phyloP scores from a whole-genome alignment of 2,888 invertebrate species.

The Frankliniella fusca region DNA sequence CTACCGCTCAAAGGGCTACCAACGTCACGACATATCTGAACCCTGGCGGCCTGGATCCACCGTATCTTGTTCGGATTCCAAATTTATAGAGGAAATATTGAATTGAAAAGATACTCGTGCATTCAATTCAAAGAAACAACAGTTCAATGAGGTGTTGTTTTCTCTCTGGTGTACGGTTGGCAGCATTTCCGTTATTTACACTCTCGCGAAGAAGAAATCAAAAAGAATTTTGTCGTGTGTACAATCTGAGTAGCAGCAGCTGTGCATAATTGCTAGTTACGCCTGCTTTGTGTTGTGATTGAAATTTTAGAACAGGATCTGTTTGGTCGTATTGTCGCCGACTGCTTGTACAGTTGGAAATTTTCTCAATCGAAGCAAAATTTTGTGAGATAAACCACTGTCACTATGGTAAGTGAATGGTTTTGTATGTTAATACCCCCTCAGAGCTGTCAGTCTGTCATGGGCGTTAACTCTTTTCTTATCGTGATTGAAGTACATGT shows the following conservation, averaged over 20 bases:
- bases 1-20: too few relatives aligned
- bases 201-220: background rate
- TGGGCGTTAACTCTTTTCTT: background rate
- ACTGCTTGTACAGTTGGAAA: background rate
- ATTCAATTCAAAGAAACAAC: too few relatives aligned
- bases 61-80: too few relatives aligned
- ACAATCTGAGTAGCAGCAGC: background rate
- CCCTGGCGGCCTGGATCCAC: too few relatives aligned
- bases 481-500: background rate
- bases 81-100: too few relatives aligned
- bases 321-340: background rate
- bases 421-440: background rate
- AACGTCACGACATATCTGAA: too few relatives aligned
- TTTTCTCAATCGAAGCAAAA: too few relatives aligned
- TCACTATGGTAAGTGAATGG: too few relatives aligned
- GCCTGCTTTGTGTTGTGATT: constrained; percentile 6
- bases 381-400: too few relatives aligned
- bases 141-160: background rate
- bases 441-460: background rate
- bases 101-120: too few relatives aligned
- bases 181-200: background rate
- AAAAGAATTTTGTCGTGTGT: constrained; percentile 2
- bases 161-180: background rate
- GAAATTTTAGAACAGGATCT: background rate
- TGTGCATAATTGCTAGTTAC: background rate